phyloP scores from a whole-genome alignment of 2,888 invertebrate genomes.

The Hoplodrina blanda region DNA sequence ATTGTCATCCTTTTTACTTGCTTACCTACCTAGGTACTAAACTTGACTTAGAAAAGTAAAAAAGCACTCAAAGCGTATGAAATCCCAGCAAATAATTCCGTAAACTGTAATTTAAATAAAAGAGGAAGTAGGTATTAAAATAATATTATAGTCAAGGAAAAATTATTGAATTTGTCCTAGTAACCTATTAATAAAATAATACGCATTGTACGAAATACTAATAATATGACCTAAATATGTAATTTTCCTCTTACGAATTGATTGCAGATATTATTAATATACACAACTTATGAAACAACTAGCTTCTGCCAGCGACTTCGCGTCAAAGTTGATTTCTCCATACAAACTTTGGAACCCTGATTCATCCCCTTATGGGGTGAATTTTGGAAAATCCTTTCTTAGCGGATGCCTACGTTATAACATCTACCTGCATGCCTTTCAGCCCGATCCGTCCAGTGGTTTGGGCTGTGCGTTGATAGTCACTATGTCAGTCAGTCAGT shows the following conservation, averaged over 20 bases:
- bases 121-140: constrained; percentile 14
- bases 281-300: not conserved
- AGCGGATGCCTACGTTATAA: too few relatives aligned
- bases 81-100: constrained; percentile 11
- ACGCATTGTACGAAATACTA: constrained; percentile 11
- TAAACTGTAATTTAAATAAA: constrained; percentile 11
- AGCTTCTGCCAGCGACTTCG: too few relatives aligned
- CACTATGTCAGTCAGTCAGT: too few relatives aligned
- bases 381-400: too few relatives aligned
- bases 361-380: too few relatives aligned
- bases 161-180: constrained; percentile 5
- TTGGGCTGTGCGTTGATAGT: too few relatives aligned
- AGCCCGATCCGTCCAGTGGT: too few relatives aligned
- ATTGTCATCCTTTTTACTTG: too few relatives aligned
- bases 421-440: too few relatives aligned
- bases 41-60: not conserved
- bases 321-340: too few relatives aligned
- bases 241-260: constrained; percentile 7
- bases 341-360: too few relatives aligned
- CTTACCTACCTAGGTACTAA: not conserved
- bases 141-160: constrained; percentile 12
- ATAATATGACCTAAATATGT: constrained; percentile 9
- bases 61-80: not conserved
- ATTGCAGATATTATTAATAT: not conserved
- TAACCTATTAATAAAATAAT: constrained; percentile 16